These are phyloP conservation scores for Trichoplusia ni DNA, from an alignment of 1,140 invertebrate genomes.

Conservation along the genomic window DNA sequence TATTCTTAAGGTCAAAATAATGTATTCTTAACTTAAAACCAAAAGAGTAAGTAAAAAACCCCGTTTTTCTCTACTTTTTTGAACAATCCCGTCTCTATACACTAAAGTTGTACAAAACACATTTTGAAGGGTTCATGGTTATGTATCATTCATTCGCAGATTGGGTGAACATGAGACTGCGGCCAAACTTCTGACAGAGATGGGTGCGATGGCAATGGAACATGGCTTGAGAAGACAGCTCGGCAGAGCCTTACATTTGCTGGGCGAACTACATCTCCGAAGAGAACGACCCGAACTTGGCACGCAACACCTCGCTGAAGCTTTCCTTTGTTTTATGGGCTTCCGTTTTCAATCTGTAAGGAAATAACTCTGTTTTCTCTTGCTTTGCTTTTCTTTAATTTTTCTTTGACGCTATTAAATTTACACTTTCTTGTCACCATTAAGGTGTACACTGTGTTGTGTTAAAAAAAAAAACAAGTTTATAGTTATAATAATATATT, in stretches of 20 bases:
- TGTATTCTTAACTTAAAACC: too few species aligned
- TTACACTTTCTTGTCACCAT: too few species aligned
- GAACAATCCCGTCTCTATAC: too few species aligned
- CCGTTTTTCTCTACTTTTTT: too few species aligned
- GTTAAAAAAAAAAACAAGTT: too few species aligned
- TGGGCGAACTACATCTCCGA: conserved; percentile 70
- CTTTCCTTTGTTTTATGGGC: conserved; percentile 73
- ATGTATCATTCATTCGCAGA: conserved; percentile 36
- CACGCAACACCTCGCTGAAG: conserved; percentile 69
- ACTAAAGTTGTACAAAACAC: too few species aligned
- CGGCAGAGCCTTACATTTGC: conserved; percentile 65
- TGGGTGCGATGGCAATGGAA: conserved; percentile 71
- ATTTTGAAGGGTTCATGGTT: too few species aligned
- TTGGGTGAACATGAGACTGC: conserved; percentile 63
- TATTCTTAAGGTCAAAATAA: too few species aligned
- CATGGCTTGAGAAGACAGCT: conserved; percentile 59
- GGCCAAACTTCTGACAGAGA: conserved; percentile 64
- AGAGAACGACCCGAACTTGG: conserved; percentile 67
- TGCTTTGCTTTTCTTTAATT: too few species aligned
- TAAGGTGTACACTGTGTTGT: too few species aligned
- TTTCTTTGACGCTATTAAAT: too few species aligned
- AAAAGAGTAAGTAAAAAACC: too few species aligned
- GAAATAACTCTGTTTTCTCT: neutral
- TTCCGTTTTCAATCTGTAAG: conserved; percentile 48
- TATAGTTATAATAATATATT: neutral